Evolutionary conservation across 2,113 vertebrate species (phyloP).

Genomic region (Brachypteracias leptosomus): DNA sequence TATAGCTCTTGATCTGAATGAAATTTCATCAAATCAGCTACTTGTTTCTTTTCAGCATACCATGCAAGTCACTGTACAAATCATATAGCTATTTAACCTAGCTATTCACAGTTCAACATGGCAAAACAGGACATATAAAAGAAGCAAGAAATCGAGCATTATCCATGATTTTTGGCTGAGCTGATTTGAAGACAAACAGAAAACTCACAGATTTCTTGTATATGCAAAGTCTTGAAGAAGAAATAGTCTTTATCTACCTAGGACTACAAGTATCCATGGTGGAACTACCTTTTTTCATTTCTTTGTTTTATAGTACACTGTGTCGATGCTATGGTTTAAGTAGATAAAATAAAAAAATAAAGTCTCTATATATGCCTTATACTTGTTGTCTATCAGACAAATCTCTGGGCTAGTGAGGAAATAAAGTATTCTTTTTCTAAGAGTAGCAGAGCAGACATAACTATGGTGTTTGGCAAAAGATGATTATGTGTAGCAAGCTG

Average conservation of each 20-base stretch:
- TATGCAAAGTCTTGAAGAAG: not conserved
- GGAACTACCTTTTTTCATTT: not conserved
- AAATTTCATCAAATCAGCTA: not conserved
- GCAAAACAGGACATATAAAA: not conserved
- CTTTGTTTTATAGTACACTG: not conserved
- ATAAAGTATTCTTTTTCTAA: not conserved
- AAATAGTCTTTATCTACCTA: not conserved
- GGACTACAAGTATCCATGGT: not conserved
- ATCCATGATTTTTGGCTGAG: not conserved
- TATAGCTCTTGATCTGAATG: not conserved
- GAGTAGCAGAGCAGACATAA: not conserved
- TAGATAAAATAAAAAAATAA: not conserved
- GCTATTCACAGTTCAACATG: not conserved
- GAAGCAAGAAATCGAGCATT: not conserved
- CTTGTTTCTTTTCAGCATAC: not conserved
- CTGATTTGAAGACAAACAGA: not conserved
- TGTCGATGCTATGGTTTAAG: not conserved
- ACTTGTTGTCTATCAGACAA: not conserved
- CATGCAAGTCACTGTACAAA: not conserved
- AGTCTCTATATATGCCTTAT: not conserved
- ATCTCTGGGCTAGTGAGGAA: not conserved
- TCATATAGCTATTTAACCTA: not conserved
- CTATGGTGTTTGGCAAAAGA: not conserved
- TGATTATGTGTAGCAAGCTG: not conserved
- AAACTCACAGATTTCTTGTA: not conserved